Conservation (phyloP, 1,140 invertebrate genomes). For the Papilio polytes region DNA sequence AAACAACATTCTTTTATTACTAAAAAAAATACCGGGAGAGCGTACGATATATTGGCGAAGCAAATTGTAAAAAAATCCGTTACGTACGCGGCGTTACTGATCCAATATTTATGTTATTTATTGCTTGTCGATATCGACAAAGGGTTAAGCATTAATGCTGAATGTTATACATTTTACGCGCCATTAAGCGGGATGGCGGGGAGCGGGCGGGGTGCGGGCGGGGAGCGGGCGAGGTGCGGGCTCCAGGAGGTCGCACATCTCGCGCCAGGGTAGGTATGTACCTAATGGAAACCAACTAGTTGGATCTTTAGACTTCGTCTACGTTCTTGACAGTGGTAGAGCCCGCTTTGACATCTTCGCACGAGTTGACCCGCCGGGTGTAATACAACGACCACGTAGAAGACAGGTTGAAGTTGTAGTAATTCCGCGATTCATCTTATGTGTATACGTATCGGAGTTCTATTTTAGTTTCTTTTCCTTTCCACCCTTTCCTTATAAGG, state of each 20-base stretch:
- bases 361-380: too few species aligned
- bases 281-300: not conserved
- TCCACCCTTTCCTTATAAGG: too few species aligned
- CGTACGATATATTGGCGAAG: not conserved
- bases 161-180: constrained; percentile 54
- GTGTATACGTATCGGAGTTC: too few species aligned
- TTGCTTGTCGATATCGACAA: constrained; percentile 74
- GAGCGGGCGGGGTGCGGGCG: not conserved
- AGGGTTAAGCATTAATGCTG: constrained; percentile 70
- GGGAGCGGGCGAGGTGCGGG: not conserved
- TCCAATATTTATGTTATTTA: constrained; percentile 80
- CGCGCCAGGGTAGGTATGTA: not conserved
- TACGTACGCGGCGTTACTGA: constrained; percentile 65
- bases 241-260: not conserved
- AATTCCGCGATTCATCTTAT: too few species aligned
- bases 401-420: too few species aligned
- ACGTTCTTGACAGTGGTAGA: not conserved
- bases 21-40: not conserved
- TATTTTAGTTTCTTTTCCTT: too few species aligned
- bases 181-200: constrained; percentile 58
- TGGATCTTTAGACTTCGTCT: not conserved
- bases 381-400: too few species aligned
- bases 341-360: too few species aligned
- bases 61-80: constrained; percentile 37
- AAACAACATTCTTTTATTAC: not conserved